phyloP scores from a whole-genome alignment of 2,797 vertebrate genomes.

The Acrossocheilus fasciatus region DNA sequence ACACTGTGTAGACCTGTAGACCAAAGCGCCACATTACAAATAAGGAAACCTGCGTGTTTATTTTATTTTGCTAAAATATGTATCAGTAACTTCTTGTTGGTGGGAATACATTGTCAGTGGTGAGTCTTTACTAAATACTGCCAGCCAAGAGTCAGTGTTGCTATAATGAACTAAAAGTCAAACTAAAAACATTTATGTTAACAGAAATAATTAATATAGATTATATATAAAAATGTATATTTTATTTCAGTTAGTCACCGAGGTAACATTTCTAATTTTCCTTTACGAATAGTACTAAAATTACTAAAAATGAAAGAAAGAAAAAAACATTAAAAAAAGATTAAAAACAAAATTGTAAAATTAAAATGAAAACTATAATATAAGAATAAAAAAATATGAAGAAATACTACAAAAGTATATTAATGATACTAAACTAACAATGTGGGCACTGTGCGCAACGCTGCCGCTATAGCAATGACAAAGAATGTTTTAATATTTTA shows the following conservation, averaged over 20 bases:
- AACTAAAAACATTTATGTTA: neutral
- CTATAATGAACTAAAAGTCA: neutral
- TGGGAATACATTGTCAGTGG: neutral
- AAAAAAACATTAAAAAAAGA: no score
- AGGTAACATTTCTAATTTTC: neutral
- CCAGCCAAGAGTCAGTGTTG: neutral
- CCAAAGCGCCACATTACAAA: constrained; percentile 4
- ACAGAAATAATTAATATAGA: neutral
- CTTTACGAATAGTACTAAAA: neutral
- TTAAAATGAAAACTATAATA: neutral
- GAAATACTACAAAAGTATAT: neutral
- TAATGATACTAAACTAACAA: neutral
- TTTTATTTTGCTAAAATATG: neutral
- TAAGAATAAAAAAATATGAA: neutral
- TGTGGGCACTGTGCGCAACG: neutral
- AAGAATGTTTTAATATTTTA: neutral
- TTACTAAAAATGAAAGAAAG: neutral
- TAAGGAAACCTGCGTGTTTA: neutral
- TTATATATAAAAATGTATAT: neutral
- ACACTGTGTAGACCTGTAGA: constrained; percentile 75
- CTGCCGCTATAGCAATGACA: neutral
- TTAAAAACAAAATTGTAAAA: neutral
- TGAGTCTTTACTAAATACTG: no score
- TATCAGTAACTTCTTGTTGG: neutral
- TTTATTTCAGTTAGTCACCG: neutral